Evolutionary conservation across 1,140 invertebrate species (phyloP).

Genomic region (Saccostrea glomerata): DNA sequence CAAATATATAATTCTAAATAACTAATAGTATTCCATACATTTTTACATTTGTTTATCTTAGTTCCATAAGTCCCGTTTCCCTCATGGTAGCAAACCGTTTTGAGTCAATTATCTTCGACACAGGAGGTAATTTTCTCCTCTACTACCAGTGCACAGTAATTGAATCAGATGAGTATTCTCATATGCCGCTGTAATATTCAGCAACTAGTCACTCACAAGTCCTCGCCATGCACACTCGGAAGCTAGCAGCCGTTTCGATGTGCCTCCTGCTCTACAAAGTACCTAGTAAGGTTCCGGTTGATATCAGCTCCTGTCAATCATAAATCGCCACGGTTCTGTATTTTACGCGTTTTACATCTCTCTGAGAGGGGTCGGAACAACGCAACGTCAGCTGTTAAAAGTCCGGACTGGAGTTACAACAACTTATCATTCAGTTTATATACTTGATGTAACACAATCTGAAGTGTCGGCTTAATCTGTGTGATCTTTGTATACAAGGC

Average conservation of each 20-base stretch:
- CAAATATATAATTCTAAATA: neutral
- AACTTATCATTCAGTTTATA: neutral
- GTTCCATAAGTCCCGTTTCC: neutral
- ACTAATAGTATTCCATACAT: neutral
- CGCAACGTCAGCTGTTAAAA: neutral
- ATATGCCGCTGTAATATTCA: slow-evolving; percentile 3
- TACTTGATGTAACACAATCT: neutral
- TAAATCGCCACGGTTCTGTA: neutral
- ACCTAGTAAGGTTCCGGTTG: neutral
- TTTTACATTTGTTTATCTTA: neutral
- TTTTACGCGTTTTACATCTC: neutral
- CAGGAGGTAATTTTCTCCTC: slow-evolving; percentile 11
- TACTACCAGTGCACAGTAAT: slow-evolving; percentile 33
- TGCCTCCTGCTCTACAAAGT: neutral
- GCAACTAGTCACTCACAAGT: neutral
- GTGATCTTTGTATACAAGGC: neutral
- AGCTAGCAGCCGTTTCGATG: slow-evolving; percentile 21
- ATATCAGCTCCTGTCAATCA: slow-evolving; percentile 18
- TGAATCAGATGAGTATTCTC: slow-evolving; percentile 35
- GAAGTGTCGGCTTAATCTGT: neutral
- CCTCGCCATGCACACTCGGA: neutral
- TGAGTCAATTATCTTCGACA: slow-evolving; percentile 19
- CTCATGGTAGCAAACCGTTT: neutral
- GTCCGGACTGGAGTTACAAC: neutral
- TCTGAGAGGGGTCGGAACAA: neutral